Base-by-base conservation (phyloP, 2,888 invertebrate genomes). In the Eueremaeus valkanovi region DNA sequence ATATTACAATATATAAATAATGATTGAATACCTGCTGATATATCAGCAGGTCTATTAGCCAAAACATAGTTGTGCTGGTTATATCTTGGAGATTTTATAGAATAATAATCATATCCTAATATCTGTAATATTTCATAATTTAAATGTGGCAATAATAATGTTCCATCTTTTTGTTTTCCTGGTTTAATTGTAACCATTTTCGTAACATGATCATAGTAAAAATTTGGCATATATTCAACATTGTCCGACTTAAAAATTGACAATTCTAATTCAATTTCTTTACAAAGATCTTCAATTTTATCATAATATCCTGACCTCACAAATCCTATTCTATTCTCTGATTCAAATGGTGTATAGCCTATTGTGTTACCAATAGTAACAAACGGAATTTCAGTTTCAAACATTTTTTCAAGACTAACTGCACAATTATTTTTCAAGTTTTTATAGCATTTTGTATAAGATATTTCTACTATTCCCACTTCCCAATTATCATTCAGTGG, bases 1-100 rank as follows among this genome's bases (percentile, higher is more conserved):
- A 74, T 68, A 29, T 74, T 42, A 13, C 29, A 13, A 42, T 74
- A 74, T 13, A 74, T n/a, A 40, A 40, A 68, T 13, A 70, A 27
- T 18, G 45, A n/a, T 1, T 45, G 40, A 8, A 31, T 3, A 1
- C 40, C 70, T 16, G 45, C 24, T 2, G 21, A 6, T 21, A 61
- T 13, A 16, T 61, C 61, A 1, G 61, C 31, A 2, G 61, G 18
- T 13, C 61, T 29, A 31, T 29, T 1, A 8, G 21, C 2, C 6
- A 51, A 5, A 21, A 51, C 21, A 21, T n/a, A 21, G n/a, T 21
- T 3, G 3, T 51, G 16, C 3, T 51, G 21, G 21, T 51, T 21
- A 51, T 21, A 21, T 21, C 3, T 51, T 21, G 51, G 51, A 21
- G 6, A n/a, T n/a, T 13, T 1, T 5, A 21, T n/a, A 21, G n/a